phyloP scores from a whole-genome alignment of 2,888 invertebrate genomes.

The Teleiodes luculella region DNA sequence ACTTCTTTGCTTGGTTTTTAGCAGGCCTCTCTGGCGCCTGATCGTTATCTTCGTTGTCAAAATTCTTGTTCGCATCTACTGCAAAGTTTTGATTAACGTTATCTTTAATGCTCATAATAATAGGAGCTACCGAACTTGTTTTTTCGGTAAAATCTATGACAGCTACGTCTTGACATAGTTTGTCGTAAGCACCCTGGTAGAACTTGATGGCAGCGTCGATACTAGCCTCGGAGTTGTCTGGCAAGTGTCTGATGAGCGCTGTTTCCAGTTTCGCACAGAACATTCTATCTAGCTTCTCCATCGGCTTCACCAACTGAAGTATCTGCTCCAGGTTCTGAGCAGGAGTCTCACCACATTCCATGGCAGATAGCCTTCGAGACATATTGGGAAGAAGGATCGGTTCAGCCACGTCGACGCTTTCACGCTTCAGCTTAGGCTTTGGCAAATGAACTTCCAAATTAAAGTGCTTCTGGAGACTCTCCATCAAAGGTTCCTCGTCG shows the following conservation, averaged over 20 bases:
- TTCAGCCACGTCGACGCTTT: slow-evolving; percentile 67
- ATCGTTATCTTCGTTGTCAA: slow-evolving; percentile 64
- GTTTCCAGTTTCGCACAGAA: slow-evolving; percentile 56
- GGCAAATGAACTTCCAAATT: slow-evolving; percentile 59
- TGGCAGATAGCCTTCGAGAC: slow-evolving; percentile 63
- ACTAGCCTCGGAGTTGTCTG: slow-evolving; percentile 65
- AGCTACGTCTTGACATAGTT: slow-evolving; percentile 51
- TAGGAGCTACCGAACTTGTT: slow-evolving; percentile 66
- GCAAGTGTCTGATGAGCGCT: slow-evolving; percentile 54
- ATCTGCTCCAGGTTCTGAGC: slow-evolving; percentile 50
- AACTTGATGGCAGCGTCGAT: slow-evolving; percentile 61
- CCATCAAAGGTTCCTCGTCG: slow-evolving; percentile 68
- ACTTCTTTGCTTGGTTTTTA: slow-evolving; percentile 62
- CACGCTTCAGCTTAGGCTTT: slow-evolving; percentile 61
- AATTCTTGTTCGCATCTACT: slow-evolving; percentile 62
- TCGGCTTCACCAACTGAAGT: slow-evolving; percentile 46
- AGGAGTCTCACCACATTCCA: slow-evolving; percentile 55
- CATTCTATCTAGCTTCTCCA: slow-evolving; percentile 55
- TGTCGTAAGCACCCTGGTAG: slow-evolving; percentile 56
- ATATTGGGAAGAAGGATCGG: slow-evolving; percentile 64
- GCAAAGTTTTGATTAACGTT: slow-evolving; percentile 72
- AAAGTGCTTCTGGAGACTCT: slow-evolving; percentile 67
- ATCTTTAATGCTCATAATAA: slow-evolving; percentile 73
- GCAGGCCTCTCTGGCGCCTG: slow-evolving; percentile 51
- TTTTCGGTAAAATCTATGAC: slow-evolving; percentile 57